Percentiles rank a stretch among this genome's conserved stretches.
Evolutionary conservation across 2,113 vertebrate genomes (phyloP).

Genomic region (Pseudorasbora parva): DNA sequence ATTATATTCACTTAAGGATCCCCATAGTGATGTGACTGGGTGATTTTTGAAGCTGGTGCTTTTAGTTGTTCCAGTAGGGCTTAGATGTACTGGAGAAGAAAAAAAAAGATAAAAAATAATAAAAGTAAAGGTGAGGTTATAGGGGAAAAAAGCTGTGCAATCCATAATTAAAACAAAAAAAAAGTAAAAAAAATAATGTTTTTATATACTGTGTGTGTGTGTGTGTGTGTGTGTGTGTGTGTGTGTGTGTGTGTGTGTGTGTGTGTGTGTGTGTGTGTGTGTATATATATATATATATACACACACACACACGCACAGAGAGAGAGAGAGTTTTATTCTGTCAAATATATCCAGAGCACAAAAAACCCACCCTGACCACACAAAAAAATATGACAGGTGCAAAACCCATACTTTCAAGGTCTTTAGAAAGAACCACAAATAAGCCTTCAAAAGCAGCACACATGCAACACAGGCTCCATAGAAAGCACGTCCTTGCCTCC

Average conservation of each 20-base stretch:
- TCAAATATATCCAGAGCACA: too few relatives aligned
- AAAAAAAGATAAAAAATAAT: too few relatives aligned
- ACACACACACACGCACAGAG: too few relatives aligned
- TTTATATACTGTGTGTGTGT: too few relatives aligned
- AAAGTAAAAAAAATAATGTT: too few relatives aligned
- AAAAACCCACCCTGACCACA: too few relatives aligned
- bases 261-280: too few relatives aligned
- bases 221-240: too few relatives aligned
- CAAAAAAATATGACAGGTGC: too few relatives aligned
- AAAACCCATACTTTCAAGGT: not conserved
- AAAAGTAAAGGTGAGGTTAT: conserved; percentile 13
- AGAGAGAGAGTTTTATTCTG: too few relatives aligned
- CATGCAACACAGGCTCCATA: not conserved
- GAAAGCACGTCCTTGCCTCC: conserved; percentile 22
- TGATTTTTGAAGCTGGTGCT: conserved; percentile 47
- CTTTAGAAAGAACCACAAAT: conserved; percentile 14
- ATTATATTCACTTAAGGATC: conserved; percentile 57
- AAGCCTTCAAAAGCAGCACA: conserved; percentile 23
- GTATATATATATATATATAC: too few relatives aligned
- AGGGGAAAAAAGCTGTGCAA: not conserved
- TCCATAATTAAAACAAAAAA: not conserved
- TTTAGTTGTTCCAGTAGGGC: conserved; percentile 32
- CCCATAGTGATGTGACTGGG: conserved; percentile 37
- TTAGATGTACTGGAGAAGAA: not conserved
- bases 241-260: too few relatives aligned